These are phyloP conservation scores for Tolmerus cingulatus DNA, from an alignment of 2,888 invertebrate species.

Conservation along the genomic window DNA sequence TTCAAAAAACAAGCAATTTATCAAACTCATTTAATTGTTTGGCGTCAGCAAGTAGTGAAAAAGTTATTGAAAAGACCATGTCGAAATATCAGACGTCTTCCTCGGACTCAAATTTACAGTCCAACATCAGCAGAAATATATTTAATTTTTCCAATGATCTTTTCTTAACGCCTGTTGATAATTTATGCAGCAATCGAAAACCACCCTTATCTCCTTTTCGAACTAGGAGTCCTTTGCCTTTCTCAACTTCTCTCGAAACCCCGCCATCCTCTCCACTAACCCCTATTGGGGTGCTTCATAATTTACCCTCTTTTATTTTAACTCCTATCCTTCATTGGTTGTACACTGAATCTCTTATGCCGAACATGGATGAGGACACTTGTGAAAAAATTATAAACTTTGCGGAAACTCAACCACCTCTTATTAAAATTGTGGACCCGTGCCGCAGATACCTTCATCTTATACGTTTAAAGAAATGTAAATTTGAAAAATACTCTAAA, in stretches of 20 bases:
- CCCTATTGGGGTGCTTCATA: slow-evolving; percentile 67
- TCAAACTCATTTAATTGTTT: slow-evolving; percentile 60
- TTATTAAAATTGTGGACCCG: slow-evolving; percentile 67
- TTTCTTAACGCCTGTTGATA: slow-evolving; percentile 54
- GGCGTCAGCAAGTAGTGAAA: not conserved
- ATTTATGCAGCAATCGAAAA: slow-evolving; percentile 51
- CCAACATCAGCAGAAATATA: slow-evolving; percentile 56
- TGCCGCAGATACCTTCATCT: slow-evolving; percentile 71
- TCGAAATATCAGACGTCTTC: slow-evolving; percentile 54
- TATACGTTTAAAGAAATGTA: slow-evolving; percentile 71
- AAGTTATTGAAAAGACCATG: not conserved
- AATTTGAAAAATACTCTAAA: slow-evolving; percentile 52
- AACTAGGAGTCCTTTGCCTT: slow-evolving; percentile 58
- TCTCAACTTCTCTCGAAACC: slow-evolving; percentile 58
- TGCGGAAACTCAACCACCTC: slow-evolving; percentile 66
- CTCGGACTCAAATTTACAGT: slow-evolving; percentile 59
- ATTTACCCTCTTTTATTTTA: slow-evolving; percentile 70
- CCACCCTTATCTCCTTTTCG: slow-evolving; percentile 60
- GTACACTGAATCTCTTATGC: slow-evolving; percentile 71
- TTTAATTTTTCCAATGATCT: slow-evolving; percentile 60
- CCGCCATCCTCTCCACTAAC: slow-evolving; percentile 60
- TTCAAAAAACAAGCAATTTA: slow-evolving; percentile 53
- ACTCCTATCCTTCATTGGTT: slow-evolving; percentile 70
- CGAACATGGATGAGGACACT: slow-evolving; percentile 67
- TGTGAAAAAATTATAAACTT: slow-evolving; percentile 67